These are phyloP conservation scores for Cephus sareptanus DNA, from an alignment of 2,888 invertebrate species.

Conservation along the genomic window DNA sequence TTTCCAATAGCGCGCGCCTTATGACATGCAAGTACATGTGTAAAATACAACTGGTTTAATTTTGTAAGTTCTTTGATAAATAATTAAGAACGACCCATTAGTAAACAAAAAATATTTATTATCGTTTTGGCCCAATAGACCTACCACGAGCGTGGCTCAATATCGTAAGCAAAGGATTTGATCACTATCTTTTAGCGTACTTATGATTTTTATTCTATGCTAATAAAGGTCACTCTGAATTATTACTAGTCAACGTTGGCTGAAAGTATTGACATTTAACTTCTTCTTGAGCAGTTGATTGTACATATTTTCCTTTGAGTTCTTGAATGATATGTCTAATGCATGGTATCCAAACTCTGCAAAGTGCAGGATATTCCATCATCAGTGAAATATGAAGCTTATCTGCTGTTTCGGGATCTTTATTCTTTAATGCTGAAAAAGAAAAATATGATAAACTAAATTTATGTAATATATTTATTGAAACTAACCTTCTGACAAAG, in stretches of 20 bases:
- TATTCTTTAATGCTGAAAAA: conserved; percentile 68
- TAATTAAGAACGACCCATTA: too few species aligned
- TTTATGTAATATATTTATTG: conserved; percentile 5
- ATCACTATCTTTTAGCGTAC: background rate
- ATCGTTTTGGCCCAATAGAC: too few species aligned
- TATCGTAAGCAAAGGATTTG: too few species aligned
- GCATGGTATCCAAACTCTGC: conserved; percentile 74
- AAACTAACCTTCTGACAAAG: conserved; percentile 69
- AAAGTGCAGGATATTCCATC: conserved; percentile 71
- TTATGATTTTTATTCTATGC: background rate
- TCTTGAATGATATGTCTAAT: conserved; percentile 71
- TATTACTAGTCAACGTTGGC: background rate
- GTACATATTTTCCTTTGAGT: conserved; percentile 38
- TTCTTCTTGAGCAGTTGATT: background rate
- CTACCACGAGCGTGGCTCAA: too few species aligned
- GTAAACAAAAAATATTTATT: too few species aligned
- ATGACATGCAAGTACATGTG: too few species aligned
- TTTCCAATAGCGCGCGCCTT: too few species aligned
- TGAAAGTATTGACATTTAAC: background rate
- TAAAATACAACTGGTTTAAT: too few species aligned
- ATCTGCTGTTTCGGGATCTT: conserved; percentile 69
- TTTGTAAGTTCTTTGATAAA: too few species aligned
- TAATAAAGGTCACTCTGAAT: background rate
- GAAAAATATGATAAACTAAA: conserved; percentile 10
- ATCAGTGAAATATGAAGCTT: conserved; percentile 71